phyloP scores from a whole-genome alignment of 2,888 invertebrate genomes.

The Phorcus lineatus region DNA sequence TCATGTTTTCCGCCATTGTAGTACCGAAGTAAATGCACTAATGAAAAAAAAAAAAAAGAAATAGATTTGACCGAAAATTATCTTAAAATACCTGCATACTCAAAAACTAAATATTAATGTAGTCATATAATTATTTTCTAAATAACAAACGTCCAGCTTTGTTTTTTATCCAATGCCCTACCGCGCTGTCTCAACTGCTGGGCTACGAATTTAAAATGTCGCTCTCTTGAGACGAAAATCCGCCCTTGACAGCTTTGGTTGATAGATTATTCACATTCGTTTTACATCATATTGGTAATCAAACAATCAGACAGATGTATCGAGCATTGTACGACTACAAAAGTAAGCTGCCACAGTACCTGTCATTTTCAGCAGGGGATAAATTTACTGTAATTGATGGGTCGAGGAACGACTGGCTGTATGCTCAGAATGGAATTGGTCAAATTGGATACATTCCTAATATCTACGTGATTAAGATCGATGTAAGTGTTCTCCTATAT shows the following conservation, averaged over 20 bases:
- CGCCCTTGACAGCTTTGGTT: background rate
- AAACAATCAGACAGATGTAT: constrained; percentile 49
- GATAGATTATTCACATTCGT: background rate
- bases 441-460: constrained; percentile 64
- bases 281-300: background rate
- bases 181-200: background rate
- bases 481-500: constrained; percentile 37
- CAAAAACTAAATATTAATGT: too few relatives aligned
- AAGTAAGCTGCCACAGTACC: constrained; percentile 50
- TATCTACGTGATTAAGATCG: constrained; percentile 57
- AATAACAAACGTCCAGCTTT: too few relatives aligned
- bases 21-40: background rate
- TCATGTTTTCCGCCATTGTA: constrained; percentile 3
- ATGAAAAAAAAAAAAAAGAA: too few relatives aligned
- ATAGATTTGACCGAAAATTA: too few relatives aligned
- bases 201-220: constrained; percentile 4
- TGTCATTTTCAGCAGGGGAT: constrained; percentile 61
- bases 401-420: constrained; percentile 58
- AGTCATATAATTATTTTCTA: too few relatives aligned
- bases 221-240: constrained; percentile 20
- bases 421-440: constrained; percentile 67
- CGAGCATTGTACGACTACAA: constrained; percentile 64
- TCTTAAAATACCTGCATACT: too few relatives aligned
- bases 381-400: constrained; percentile 61
- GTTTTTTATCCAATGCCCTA: background rate